Evolutionary conservation across 1,140 invertebrate species (phyloP), one percentile per base, ranked within the genome.

Genomic region (Oreohelix idahoensis): DNA sequence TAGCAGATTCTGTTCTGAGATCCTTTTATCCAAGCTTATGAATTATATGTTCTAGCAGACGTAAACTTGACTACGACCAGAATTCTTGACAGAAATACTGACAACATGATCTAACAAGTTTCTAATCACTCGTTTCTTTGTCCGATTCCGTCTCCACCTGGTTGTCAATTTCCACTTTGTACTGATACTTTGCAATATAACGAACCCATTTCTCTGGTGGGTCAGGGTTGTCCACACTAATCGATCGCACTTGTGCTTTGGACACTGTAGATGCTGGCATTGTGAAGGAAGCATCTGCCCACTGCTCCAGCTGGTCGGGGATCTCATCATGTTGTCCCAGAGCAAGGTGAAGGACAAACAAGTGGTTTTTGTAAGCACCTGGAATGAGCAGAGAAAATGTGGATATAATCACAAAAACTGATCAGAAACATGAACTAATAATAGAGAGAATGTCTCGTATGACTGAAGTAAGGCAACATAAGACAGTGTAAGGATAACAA

Each of bases 151-250:
- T 82, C 49, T 91, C 89, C 26, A 87, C 81, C 15, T 86, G 85
- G 76, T 88, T 88, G 36, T 92, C 91, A 53, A 93, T 92, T 73
- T 91, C 89, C 5, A 93, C 90, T 93, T 94, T 96, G 93, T 99
- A 99, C 91, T 99, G 97, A 93, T 98, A 98, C 86, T 97, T 95
- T n/a, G 98, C 97, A 81, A 99, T 94, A 93, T 99, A 98, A 85
- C 97, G 94, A 11, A 99, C 98, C 93, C 98, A 99, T 94, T 99
- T 99, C 93, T 99, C 98, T 10, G 98, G 98, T 20, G 98, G 97
- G 89, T 97, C 96, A 84, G 96, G 97, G 86, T 96, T 96, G 86
- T 96, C 96, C 87, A 99, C 95, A 85, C 97, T 97, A 36, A 99
- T 97, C 81, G 97, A 99, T 86, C 98, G 94, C 84, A 98, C 96